Percentiles rank a stretch among this genome's conserved stretches.
phyloP scores from a whole-genome alignment of 2,888 invertebrate genomes.

The Formica aserva region DNA sequence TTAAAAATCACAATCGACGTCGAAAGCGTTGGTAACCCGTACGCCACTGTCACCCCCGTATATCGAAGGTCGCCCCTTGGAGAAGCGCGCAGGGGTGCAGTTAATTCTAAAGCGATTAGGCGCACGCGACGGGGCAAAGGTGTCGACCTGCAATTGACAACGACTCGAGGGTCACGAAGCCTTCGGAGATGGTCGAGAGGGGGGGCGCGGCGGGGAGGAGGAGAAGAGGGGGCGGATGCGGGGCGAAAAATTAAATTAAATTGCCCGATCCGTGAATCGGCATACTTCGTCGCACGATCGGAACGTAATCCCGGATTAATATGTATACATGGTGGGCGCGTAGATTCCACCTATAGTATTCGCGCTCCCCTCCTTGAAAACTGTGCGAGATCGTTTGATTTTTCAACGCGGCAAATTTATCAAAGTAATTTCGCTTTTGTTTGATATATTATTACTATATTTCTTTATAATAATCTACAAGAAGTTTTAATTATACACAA shows the following conservation, averaged over 20 bases:
- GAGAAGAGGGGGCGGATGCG: slow-evolving; percentile 62
- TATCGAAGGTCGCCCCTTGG: slow-evolving; percentile 62
- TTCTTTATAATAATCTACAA: neutral
- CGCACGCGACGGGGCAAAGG: slow-evolving; percentile 84
- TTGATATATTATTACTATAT: neutral
- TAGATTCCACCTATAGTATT: neutral
- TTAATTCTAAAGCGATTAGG: slow-evolving; percentile 85
- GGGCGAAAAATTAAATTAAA: slow-evolving; percentile 80
- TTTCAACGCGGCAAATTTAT: neutral
- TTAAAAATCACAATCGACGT: slow-evolving; percentile 29
- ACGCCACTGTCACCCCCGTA: slow-evolving; percentile 47
- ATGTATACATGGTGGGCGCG: slow-evolving; percentile 16
- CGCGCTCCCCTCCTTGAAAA: neutral
- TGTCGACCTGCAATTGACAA: slow-evolving; percentile 85
- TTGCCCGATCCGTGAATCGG: slow-evolving; percentile 63
- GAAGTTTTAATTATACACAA: neutral
- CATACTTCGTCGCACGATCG: slow-evolving; percentile 62
- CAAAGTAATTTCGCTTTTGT: neutral
- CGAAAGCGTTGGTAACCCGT: slow-evolving; percentile 12
- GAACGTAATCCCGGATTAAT: slow-evolving; percentile 67
- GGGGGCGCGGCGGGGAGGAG: slow-evolving; percentile 14
- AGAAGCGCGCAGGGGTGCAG: slow-evolving; percentile 74
- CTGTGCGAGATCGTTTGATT: neutral
- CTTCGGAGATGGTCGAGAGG: slow-evolving; percentile 58
- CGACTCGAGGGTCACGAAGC: slow-evolving; percentile 68